Base-by-base conservation (phyloP, 2,888 invertebrate species). In the Deilephila elpenor region DNA sequence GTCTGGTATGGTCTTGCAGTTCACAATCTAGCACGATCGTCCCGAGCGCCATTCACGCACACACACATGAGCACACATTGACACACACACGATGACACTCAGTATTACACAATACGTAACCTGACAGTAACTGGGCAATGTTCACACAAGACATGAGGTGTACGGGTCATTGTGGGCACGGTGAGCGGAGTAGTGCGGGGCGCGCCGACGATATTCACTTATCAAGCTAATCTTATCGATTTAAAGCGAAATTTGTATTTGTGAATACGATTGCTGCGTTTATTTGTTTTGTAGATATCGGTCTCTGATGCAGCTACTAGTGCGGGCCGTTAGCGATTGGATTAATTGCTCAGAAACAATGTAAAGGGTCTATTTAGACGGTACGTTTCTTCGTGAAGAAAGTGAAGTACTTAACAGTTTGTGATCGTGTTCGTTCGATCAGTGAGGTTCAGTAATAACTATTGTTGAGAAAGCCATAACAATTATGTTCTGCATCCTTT, bases 141-240 rank as follows among this genome's bases (percentile, higher is more conserved):
- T 87, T 83, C 75, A 89, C 77, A 85, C 92, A 93, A 88, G 91
- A 92, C 92, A 91, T 91, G 83, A 80, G 86, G 73, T 78, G 82
- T 73, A 76, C 79, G 74, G 77, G 78, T 79, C 89, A 88, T 88
- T 78, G 80, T 85, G 83, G 73, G 70, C 91, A 82, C 80, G 84
- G 73, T 77, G 82, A 73, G 67, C 74, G 70, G 74, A 67, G 73
- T 61, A 8, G 75, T 73, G 73, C 72, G 78, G 76, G 67, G 44
- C 74, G 77, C 79, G 80, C 81, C 67, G 74, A 76, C 76, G 80
- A 80, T 82, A 74, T 74, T 32, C 20, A 71, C 61, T 82, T 86
- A 86, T 86, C 85, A 79, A 77, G 20, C 17, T 70, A 44, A 86
- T 90, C 91, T 91, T 89, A 90, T 91, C 88, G 77, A 76, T 82